A percentile compares a stretch with the other conserved stretches of the same genome.
Conservation (phyloP, 2,113 vertebrate species). For the Sporophila hypoxantha region DNA sequence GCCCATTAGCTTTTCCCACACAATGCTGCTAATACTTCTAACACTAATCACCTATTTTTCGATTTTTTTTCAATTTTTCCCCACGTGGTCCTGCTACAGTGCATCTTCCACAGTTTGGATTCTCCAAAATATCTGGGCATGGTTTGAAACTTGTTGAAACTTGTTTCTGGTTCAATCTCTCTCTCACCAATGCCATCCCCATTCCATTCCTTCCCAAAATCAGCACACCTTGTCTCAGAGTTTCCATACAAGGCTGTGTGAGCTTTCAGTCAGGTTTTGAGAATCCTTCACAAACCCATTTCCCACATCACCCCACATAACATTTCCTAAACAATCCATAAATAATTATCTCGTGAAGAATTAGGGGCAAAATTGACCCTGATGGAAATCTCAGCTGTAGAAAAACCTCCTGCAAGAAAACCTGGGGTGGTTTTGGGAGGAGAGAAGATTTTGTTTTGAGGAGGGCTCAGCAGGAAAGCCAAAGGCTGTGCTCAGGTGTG, state of each 20-base stretch:
- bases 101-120: background rate
- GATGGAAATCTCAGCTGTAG: background rate
- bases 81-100: background rate
- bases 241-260: background rate
- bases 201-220: background rate
- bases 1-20: background rate
- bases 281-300: background rate
- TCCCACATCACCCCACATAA: background rate
- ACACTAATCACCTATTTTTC: no score
- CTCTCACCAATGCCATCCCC: background rate
- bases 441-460: background rate
- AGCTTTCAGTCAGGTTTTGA: background rate
- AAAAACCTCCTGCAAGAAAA: background rate
- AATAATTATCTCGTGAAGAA: background rate
- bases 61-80: no score
- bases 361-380: rapidly evolving
- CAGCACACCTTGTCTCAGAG: background rate
- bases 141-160: background rate
- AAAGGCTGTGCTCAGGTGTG: background rate
- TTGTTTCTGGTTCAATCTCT: background rate
- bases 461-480: background rate
- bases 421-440: background rate
- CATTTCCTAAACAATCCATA: background rate
- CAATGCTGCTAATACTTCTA: background rate
- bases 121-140: background rate